These are phyloP conservation scores for Apis laboriosa DNA, from an alignment of 1,140 invertebrate genomes.

Conservation along the genomic window DNA sequence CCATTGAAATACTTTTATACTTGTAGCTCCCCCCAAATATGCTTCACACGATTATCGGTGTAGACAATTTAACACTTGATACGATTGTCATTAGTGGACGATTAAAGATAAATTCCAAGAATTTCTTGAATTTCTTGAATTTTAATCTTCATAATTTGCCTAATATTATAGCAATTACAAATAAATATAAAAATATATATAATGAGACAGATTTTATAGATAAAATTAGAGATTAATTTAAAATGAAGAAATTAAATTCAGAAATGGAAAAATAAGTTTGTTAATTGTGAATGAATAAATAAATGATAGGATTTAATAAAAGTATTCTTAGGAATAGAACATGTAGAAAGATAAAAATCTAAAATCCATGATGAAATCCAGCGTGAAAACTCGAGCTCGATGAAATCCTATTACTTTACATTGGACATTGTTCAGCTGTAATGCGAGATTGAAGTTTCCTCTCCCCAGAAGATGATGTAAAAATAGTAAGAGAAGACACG, in stretches of 20 bases:
- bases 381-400: slow-evolving; percentile 62
- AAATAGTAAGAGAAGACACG: neutral
- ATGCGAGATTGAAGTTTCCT: slow-evolving; percentile 16
- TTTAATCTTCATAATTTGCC: neutral
- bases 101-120: neutral
- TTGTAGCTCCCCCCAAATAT: slow-evolving; percentile 45
- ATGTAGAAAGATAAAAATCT: slow-evolving; percentile 52
- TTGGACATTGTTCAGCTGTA: neutral
- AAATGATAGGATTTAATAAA: neutral
- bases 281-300: neutral
- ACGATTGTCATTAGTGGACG: slow-evolving; percentile 15
- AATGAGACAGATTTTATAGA: neutral
- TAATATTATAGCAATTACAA: no score
- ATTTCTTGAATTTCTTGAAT: neutral
- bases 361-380: slow-evolving; percentile 63
- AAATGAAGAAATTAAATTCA: neutral
- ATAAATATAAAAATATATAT: no score
- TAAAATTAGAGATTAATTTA: neutral
- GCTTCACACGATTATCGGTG: neutral
- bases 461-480: neutral
- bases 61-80: slow-evolving; percentile 35
- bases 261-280: neutral
- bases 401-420: slow-evolving; percentile 65
- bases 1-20: slow-evolving; percentile 57
- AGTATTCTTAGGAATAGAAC: neutral